These are phyloP conservation scores for Amiota minor DNA, from an alignment of 2,888 invertebrate species.

Conservation along the genomic window DNA sequence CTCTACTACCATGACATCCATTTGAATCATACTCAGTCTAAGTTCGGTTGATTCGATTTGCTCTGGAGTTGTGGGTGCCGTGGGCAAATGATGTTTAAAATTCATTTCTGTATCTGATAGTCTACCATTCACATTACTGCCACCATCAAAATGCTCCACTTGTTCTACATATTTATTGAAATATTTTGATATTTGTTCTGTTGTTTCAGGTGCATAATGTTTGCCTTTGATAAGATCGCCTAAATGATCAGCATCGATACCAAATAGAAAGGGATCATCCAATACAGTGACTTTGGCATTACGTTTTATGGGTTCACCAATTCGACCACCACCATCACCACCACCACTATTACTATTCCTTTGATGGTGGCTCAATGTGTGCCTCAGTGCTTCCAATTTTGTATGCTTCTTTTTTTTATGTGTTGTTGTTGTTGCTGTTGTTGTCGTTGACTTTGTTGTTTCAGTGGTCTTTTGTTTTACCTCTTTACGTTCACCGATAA, in stretches of 20 bases:
- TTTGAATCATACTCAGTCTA: conserved; percentile 15
- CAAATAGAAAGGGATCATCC: conserved; percentile 73
- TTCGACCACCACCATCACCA: conserved; percentile 26
- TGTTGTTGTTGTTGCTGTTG: conserved; percentile 40
- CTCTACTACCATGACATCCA: conserved; percentile 26
- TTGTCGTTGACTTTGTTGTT: conserved; percentile 39
- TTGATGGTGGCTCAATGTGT: conserved; percentile 11
- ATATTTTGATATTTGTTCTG: conserved; percentile 67
- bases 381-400: neutral
- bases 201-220: conserved; percentile 52
- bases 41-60: conserved; percentile 26
- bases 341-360: conserved; percentile 31
- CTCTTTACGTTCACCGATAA: conserved; percentile 52
- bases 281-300: conserved; percentile 72
- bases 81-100: conserved; percentile 52
- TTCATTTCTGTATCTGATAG: conserved; percentile 44
- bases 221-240: conserved; percentile 65
- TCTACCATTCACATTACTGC: conserved; percentile 32
- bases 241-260: conserved; percentile 70
- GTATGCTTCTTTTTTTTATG: conserved; percentile 31
- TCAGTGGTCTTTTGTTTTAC: neutral
- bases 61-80: conserved; percentile 39
- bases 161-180: conserved; percentile 56
- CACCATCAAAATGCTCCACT: conserved; percentile 38
- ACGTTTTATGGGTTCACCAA: conserved; percentile 62